Base-by-base conservation (phyloP, 53 echinoderm and acorn worm genomes). In the Astropecten irregularis region DNA sequence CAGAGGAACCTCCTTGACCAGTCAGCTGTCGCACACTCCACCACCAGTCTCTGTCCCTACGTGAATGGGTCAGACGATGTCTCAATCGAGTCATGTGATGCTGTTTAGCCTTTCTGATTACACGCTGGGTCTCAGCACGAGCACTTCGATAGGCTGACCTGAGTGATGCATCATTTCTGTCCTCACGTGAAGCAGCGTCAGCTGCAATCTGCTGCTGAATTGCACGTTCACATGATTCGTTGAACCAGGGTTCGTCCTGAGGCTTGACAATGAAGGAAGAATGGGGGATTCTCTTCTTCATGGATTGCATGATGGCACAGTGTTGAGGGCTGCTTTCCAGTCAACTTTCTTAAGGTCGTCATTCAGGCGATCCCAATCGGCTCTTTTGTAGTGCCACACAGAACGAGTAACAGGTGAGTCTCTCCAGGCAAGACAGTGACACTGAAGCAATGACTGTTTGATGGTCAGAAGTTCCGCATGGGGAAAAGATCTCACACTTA, bases 111-210 rank as follows among this genome's bases (percentile, higher is more conserved):
- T 35, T 65, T 65, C 65, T 65, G 65, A 36, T 36, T 7, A 54
- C 54, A 54, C 22, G 54, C 54, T 54, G 54, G 54, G 54, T 19
- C 64, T 65, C 65, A 65, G 33, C 21, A n/a, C 38, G 65, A 65
- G 65, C 65, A 65, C 65, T 65, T 65, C 37, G n/a, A 16, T 65
- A 65, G 65, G n/a, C 65, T 65, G 32, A 65, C 15, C 31, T 65
- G 65, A 65, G 65, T 21, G 65, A 30, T 30, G 38, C 65, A 65
- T 65, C 3, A 3, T 65, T 9, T 36, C 32, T 30, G 20, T 36
- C 35, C 15, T 65, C 31, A 8, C 21, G 65, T 65, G 7, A 65
- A 65, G 65, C 65, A 65, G 54, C 54, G 22, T 54, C 9, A 54
- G 54, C 54, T 9, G 54, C 9, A 54, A 54, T 42, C 42, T 42